These are phyloP conservation scores for Spermophilus dauricus DNA, from an alignment of 2,113 vertebrate species.

Conservation along the genomic window DNA sequence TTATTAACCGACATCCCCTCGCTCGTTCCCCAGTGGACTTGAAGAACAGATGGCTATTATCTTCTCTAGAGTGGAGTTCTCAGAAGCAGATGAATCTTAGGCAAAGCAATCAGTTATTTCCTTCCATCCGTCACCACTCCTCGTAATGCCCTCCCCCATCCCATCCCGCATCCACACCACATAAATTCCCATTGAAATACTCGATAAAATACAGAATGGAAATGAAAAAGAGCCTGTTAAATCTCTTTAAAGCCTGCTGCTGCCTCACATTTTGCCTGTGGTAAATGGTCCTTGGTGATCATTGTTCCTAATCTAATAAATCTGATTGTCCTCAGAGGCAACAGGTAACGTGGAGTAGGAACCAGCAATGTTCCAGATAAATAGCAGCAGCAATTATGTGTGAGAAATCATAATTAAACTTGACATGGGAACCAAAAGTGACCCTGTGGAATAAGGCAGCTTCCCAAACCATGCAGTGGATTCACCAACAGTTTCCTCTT, in stretches of 20 bases:
- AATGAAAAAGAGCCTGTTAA: constrained; percentile 45
- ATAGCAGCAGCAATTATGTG: not conserved
- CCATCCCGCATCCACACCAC: constrained; percentile 50
- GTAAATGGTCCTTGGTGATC: not conserved
- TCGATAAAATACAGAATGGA: constrained; percentile 26
- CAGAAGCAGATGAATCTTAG: not conserved
- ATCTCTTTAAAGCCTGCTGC: not conserved
- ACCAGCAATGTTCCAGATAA: not conserved
- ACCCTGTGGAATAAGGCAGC: not conserved
- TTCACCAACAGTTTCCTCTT: not conserved
- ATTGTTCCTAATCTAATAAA: not conserved
- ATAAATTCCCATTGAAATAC: constrained; percentile 60
- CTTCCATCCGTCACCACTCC: constrained; percentile 63
- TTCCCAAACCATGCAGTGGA: not conserved
- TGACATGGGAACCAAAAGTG: not conserved
- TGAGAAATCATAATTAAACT: not conserved
- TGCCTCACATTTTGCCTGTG: constrained; percentile 22
- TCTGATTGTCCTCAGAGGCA: constrained; percentile 42
- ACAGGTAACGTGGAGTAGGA: not conserved
- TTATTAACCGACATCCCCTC: constrained; percentile 52
- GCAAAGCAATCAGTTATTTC: constrained; percentile 52
- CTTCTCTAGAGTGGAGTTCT: not conserved
- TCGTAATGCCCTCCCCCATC: constrained; percentile 7
- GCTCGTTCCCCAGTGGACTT: constrained; percentile 32
- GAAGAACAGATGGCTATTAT: constrained; percentile 74